Evolutionary conservation across 2,113 vertebrate genomes (phyloP).

Genomic region (Mormoops blainvillei): DNA sequence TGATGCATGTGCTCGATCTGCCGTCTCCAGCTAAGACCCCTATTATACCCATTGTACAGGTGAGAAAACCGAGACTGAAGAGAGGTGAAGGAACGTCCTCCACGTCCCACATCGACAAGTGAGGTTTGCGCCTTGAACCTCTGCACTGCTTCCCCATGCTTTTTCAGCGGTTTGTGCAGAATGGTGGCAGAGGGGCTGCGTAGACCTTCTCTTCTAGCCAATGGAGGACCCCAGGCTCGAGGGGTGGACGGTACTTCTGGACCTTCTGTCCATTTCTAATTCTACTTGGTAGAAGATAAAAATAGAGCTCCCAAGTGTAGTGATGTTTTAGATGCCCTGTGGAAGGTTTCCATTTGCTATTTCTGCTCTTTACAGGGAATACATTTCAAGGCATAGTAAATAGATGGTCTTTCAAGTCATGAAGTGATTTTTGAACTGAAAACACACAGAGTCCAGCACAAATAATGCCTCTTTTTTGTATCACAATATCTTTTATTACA

Average conservation of each 20-base stretch:
- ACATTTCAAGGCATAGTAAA: not conserved
- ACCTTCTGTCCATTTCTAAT: not conserved
- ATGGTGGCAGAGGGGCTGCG: not conserved
- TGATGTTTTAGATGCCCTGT: not conserved
- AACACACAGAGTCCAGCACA: no score
- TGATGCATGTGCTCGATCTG: not conserved
- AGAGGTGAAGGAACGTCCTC: no score
- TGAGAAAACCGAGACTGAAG: not conserved
- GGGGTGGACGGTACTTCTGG: rapidly evolving
- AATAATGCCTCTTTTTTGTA: no score
- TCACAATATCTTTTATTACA: no score
- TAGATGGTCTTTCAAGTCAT: not conserved
- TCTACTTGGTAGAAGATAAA: not conserved
- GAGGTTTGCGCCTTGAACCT: not conserved
- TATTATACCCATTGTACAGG: not conserved
- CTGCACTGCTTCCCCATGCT: not conserved
- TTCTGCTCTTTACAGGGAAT: not conserved
- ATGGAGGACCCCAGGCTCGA: rapidly evolving
- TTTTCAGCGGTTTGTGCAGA: rapidly evolving
- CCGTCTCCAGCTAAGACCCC: not conserved
- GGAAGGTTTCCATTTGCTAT: not conserved
- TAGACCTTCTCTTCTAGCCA: not conserved
- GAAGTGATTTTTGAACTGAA: not conserved
- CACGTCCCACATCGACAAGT: not conserved
- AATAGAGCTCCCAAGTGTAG: not conserved